phyloP scores from a whole-genome alignment of 1,140 invertebrate species.

The Andrena cerasifolii region DNA sequence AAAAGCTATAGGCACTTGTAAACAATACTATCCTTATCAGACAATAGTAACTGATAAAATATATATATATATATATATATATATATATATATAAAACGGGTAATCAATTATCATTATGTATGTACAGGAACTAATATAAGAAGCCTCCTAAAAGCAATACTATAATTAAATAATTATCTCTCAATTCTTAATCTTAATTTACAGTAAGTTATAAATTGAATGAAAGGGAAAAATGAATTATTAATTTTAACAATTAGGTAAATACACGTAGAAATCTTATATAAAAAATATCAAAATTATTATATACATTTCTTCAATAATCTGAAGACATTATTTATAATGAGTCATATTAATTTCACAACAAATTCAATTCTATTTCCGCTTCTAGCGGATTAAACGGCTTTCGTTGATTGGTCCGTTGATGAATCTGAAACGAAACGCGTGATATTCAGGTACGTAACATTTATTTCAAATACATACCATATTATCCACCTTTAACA shows the following conservation, averaged over 20 bases:
- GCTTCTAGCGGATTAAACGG: slow-evolving; percentile 5
- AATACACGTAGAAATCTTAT: neutral
- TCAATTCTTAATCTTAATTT: neutral
- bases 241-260: neutral
- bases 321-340: neutral
- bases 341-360: no score
- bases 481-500: neutral
- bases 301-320: neutral
- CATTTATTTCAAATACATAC: neutral
- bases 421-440: neutral
- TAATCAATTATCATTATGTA: no score
- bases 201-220: no score
- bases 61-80: no score
- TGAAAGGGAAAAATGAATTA: neutral
- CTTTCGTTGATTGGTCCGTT: neutral
- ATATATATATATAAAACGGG: no score
- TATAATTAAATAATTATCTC: neutral
- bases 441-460: no score
- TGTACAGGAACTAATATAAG: no score
- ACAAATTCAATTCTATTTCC: slow-evolving; percentile 15
- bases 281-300: neutral
- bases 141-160: neutral
- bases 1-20: no score
- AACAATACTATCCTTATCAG: no score
- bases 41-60: neutral